Evolutionary conservation across 2,888 invertebrate genomes (phyloP), one percentile per base, ranked within the genome.

Genomic region (Eupithecia pulchellata): DNA sequence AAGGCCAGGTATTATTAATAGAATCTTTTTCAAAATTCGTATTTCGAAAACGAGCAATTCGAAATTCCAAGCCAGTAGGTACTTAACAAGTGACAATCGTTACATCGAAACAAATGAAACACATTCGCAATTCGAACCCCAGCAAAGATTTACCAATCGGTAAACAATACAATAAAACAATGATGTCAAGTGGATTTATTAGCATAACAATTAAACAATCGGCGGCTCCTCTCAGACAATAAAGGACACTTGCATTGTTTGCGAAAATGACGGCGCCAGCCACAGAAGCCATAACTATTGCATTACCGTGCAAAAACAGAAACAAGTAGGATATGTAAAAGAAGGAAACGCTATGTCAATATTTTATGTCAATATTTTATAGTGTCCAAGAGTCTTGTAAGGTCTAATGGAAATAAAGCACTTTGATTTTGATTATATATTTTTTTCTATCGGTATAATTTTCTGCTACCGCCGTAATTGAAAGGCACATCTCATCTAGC

Each of bases 171-270:
- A 75, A 72, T 75, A 66, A 72, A 73, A 71, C 72, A 76, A 76
- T 71, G 68, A 65, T 66, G 63, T 68, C 67, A 64, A 72, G n/a
- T 69, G 64, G 67, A 73, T 81, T 84, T 82, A 87, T 88, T 88
- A 84, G 84, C 89, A 90, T 87, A 88, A 89, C 90, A 90, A 89
- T 90, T 89, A 90, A 73, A 88, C 88, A 86, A 88, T 85, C 84
- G 84, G 6, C 25, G 52, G 82, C 84, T 90, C 85, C 84, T 84
- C 88, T 86, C 83, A 81, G 34, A 78, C 81, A 79, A 79, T 80
- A 86, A 86, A 84, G 85, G 88, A 86, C 86, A 80, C 73, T 66
- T 81, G 88, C 89, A 91, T 93, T 93, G 92, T 93, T 91, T 88
- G 90, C 86, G 85, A 86, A 85, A 85, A 81, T 82, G 89, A 89